These are phyloP conservation scores for Heliothis subflexa DNA, from an alignment of 1,140 invertebrate genomes.

Conservation along the genomic window DNA sequence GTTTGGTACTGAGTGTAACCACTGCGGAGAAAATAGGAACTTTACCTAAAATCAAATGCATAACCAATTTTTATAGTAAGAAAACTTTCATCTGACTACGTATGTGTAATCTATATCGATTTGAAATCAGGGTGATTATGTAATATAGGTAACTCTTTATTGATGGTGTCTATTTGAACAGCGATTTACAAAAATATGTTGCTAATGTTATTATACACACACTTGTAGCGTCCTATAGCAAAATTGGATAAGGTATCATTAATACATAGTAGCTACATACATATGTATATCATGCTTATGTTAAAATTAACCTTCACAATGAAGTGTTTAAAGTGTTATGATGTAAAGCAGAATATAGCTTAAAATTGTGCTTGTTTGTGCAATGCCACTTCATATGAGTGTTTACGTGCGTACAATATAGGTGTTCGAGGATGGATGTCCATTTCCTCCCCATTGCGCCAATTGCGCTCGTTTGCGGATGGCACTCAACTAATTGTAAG, in stretches of 20 bases:
- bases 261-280: background rate
- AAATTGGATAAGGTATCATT: background rate
- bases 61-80: too few species aligned
- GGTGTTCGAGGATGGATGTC: constrained; percentile 68
- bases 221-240: background rate
- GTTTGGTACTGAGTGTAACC: constrained; percentile 1
- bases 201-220: constrained; percentile 1
- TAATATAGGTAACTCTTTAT: too few species aligned
- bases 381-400: background rate
- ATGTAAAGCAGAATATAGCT: background rate
- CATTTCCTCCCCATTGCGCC: constrained; percentile 79
- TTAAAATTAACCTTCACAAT: too few species aligned
- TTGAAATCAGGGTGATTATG: too few species aligned
- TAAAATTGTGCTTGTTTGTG: constrained; percentile 8
- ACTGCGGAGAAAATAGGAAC: background rate
- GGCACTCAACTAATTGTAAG: constrained; percentile 77
- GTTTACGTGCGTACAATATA: constrained; percentile 44
- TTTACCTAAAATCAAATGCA: too few species aligned
- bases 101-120: too few species aligned
- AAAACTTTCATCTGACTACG: too few species aligned
- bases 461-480: constrained; percentile 80
- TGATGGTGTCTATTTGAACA: too few species aligned
- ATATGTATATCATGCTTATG: too few species aligned
- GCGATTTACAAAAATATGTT: background rate
- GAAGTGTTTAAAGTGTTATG: too few species aligned